phyloP scores from a whole-genome alignment of 2,888 invertebrate genomes.

The Spisula solida region DNA sequence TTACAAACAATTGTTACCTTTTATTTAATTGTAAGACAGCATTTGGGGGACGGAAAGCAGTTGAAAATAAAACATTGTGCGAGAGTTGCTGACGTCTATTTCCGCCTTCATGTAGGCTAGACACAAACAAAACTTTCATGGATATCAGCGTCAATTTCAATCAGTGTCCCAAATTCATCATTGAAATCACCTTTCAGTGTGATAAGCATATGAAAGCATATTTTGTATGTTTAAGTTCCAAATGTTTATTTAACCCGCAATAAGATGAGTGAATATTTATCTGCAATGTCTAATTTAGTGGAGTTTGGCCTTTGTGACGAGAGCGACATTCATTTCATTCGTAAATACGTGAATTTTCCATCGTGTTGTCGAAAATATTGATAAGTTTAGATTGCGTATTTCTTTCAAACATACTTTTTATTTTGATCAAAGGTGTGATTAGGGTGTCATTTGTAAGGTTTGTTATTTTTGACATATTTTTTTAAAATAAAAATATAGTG shows the following conservation, averaged over 20 bases:
- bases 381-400: neutral
- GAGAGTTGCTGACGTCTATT: neutral
- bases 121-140: neutral
- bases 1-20: too few species aligned
- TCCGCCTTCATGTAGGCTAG: conserved; percentile 1
- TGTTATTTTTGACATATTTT: neutral
- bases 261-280: too few species aligned
- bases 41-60: neutral
- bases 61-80: neutral
- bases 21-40: neutral
- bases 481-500: neutral
- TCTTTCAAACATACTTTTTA: neutral
- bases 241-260: too few species aligned
- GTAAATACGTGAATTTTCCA: neutral
- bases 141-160: too few species aligned
- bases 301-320: neutral
- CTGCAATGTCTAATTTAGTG: neutral
- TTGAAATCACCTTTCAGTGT: too few species aligned
- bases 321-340: neutral
- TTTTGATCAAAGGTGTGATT: neutral
- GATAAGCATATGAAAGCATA: too few species aligned
- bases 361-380: neutral
- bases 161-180: too few species aligned
- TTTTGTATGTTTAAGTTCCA: too few species aligned
- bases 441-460: neutral